Conservation (phyloP, 2,888 invertebrate genomes). For the Atethmia centrago region DNA sequence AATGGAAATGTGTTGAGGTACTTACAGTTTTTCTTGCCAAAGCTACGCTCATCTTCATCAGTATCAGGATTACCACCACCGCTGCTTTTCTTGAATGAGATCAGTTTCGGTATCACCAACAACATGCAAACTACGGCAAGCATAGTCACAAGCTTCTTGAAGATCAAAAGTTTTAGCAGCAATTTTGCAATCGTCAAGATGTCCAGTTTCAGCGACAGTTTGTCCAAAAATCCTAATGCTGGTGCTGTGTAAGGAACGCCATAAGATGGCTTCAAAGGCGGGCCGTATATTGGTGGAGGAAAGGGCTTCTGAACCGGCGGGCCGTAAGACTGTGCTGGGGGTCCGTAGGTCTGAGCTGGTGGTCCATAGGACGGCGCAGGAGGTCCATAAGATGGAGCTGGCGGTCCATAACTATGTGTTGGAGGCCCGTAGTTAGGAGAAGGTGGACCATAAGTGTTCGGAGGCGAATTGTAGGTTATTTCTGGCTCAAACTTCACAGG, state of each 20-base stretch:
- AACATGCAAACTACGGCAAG: slow-evolving; percentile 94
- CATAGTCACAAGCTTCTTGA: slow-evolving; percentile 95
- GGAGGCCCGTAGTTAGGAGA: slow-evolving; percentile 81
- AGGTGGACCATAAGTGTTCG: slow-evolving; percentile 72
- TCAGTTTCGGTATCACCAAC: slow-evolving; percentile 94
- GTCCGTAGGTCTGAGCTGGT: slow-evolving; percentile 82
- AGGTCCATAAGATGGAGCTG: slow-evolving; percentile 82
- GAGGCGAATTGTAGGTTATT: slow-evolving; percentile 73
- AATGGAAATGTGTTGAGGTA: slow-evolving; percentile 28
- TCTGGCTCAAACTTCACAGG: slow-evolving; percentile 79
- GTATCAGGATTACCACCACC: slow-evolving; percentile 64
- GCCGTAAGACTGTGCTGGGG: slow-evolving; percentile 81
- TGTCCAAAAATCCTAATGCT: slow-evolving; percentile 91
- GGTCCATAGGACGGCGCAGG: slow-evolving; percentile 86
- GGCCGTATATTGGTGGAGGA: slow-evolving; percentile 82
- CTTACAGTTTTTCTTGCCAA: slow-evolving; percentile 78
- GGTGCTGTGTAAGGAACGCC: slow-evolving; percentile 91
- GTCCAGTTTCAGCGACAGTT: slow-evolving; percentile 93
- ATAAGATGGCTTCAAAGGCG: slow-evolving; percentile 85
- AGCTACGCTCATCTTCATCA: slow-evolving; percentile 82
- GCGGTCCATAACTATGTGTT: slow-evolving; percentile 80
- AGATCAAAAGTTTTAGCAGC: slow-evolving; percentile 93
- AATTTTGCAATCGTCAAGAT: slow-evolving; percentile 94
- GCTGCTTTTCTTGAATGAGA: slow-evolving; percentile 86
- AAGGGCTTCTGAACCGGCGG: slow-evolving; percentile 79